These are phyloP conservation scores for Lepus americanus DNA, from an alignment of 2,113 vertebrate genomes.

Conservation along the genomic window DNA sequence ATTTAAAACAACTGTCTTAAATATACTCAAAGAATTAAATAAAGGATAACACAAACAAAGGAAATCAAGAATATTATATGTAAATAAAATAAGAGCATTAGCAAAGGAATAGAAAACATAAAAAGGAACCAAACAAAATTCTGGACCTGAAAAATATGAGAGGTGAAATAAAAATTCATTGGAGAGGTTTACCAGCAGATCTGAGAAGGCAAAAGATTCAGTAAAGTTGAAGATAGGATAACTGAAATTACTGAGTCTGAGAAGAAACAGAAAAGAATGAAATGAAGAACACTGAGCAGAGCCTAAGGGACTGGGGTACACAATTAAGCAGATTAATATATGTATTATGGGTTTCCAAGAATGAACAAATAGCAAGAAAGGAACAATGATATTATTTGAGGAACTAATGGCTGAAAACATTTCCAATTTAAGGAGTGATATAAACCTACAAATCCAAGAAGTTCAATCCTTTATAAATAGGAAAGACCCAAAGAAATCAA, in stretches of 20 bases:
- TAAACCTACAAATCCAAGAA: background rate
- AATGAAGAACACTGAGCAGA: background rate
- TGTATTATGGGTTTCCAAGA: background rate
- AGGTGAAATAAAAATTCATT: background rate
- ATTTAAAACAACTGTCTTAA: no score
- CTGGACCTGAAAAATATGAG: background rate
- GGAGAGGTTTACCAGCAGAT: background rate
- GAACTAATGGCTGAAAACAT: background rate
- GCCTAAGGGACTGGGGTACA: background rate
- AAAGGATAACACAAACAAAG: background rate
- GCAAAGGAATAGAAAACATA: background rate
- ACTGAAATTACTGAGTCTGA: background rate
- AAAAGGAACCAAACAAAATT: background rate
- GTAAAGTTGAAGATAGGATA: background rate
- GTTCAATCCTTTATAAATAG: background rate
- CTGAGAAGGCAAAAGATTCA: background rate
- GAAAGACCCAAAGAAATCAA: background rate
- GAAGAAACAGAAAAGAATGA: background rate
- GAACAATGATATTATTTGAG: background rate
- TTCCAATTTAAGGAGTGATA: conserved; percentile 14
- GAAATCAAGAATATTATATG: background rate
- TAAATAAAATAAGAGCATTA: background rate
- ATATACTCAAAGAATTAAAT: no score
- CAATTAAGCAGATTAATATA: background rate
- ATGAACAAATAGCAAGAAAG: background rate